Evolutionary conservation across 1,140 invertebrate genomes (phyloP).

Genomic region (Nasonia longicornis): DNA sequence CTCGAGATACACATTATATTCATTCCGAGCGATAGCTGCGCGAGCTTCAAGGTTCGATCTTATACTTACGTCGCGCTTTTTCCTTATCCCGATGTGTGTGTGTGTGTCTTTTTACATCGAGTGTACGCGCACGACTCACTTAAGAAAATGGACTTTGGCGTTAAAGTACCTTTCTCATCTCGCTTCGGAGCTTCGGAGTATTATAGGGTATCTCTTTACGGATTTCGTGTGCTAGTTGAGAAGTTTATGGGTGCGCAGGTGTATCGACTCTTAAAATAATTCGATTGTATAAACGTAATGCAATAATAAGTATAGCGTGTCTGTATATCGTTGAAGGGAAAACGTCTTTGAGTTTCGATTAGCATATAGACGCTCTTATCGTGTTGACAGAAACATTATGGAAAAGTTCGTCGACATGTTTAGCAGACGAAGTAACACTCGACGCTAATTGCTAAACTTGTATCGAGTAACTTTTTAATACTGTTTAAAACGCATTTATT

Average conservation of each 20-base stretch:
- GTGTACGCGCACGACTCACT: not conserved
- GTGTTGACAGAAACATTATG: not conserved
- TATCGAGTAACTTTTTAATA: not conserved
- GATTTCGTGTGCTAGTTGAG: not conserved
- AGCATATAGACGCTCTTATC: not conserved
- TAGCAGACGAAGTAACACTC: not conserved
- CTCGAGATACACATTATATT: not conserved
- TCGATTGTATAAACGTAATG: too few relatives aligned
- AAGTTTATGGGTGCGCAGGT: not conserved
- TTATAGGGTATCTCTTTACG: not conserved
- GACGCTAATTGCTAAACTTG: not conserved
- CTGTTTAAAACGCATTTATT: not conserved
- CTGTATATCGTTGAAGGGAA: not conserved
- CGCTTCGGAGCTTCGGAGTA: not conserved
- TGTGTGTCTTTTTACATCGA: not conserved
- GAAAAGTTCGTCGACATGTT: not conserved
- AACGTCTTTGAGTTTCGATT: not conserved
- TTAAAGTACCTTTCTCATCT: not conserved
- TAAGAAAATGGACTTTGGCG: slow-evolving; percentile 24
- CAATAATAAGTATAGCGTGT: too few relatives aligned
- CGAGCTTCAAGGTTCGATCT: not conserved
- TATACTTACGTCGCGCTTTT: not conserved
- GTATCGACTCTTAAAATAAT: too few relatives aligned
- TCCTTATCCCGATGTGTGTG: not conserved
- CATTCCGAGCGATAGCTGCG: slow-evolving; percentile 10